phyloP scores from a whole-genome alignment of 2,888 invertebrate species.

The Hirtodrosophila confusa region DNA sequence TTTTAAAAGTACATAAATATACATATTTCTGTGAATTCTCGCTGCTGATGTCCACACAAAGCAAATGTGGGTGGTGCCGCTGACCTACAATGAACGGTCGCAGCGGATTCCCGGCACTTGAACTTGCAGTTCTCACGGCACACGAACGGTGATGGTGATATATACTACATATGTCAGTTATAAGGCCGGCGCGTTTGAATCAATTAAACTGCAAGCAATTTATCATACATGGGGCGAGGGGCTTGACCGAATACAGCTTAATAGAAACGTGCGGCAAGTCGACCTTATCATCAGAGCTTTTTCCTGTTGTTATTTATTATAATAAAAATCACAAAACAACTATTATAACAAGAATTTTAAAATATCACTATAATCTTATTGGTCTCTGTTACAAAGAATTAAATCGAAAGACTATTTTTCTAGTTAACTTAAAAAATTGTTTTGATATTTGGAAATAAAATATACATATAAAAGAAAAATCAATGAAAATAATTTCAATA shows the following conservation, averaged over 20 bases:
- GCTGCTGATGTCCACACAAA: neutral
- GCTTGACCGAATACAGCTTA: neutral
- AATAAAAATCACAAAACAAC: too few species aligned
- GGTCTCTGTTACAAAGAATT: too few species aligned
- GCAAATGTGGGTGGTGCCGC: slow-evolving; percentile 5
- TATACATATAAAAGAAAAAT: too few species aligned
- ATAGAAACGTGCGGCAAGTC: neutral
- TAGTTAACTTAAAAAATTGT: too few species aligned
- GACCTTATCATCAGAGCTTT: neutral
- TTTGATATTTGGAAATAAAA: too few species aligned
- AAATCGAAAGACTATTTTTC: too few species aligned
- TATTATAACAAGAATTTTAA: neutral
- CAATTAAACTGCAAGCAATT: slow-evolving; percentile 63
- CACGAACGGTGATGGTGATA: slow-evolving; percentile 4
- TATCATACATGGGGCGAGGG: slow-evolving; percentile 3
- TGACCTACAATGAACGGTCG: slow-evolving; percentile 20
- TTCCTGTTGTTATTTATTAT: too few species aligned
- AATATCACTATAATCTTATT: too few species aligned
- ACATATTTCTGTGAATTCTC: neutral
- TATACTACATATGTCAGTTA: slow-evolving; percentile 23
- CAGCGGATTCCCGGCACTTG: slow-evolving; percentile 22
- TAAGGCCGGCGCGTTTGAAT: slow-evolving; percentile 63
- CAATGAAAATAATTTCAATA: neutral
- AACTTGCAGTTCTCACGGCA: slow-evolving; percentile 32
- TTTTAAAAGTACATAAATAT: neutral